These are phyloP conservation scores for Sericinus montela DNA, from an alignment of 2,888 invertebrate species.

Conservation along the genomic window DNA sequence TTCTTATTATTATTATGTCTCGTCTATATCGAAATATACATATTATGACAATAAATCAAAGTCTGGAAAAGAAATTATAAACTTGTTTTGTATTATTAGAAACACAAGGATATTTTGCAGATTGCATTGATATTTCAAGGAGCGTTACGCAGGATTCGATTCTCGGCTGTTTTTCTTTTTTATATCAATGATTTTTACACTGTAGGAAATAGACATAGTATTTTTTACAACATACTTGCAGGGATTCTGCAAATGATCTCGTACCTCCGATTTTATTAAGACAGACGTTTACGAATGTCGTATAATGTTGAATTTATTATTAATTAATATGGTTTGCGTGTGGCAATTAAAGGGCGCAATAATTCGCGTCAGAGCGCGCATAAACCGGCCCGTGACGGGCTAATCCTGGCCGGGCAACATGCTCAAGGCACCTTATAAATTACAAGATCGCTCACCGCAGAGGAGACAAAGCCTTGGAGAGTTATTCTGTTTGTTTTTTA, in stretches of 20 bases:
- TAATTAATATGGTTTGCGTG: conserved; percentile 30
- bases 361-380: conserved; percentile 49
- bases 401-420: conserved; percentile 47
- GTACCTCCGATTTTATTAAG: conserved; percentile 1
- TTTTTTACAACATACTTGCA: no score
- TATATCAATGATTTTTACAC: no score
- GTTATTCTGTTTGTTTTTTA: conserved; percentile 4
- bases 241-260: not conserved
- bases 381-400: conserved; percentile 53
- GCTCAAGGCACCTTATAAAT: conserved; percentile 54
- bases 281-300: conserved; percentile 15
- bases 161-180: no score
- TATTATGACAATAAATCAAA: no score
- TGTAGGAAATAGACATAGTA: no score
- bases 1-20: no score
- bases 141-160: no score
- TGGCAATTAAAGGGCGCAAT: conserved; percentile 56
- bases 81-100: no score
- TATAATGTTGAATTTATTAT: conserved; percentile 37
- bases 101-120: no score
- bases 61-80: no score
- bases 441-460: conserved; percentile 45
- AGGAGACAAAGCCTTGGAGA: conserved; percentile 44
- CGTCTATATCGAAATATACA: no score
- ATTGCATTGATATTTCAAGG: no score